Percentiles rank a stretch among this genome's conserved stretches.
Conservation (phyloP, 1,140 invertebrate genomes). For the Parasteatoda tepidariorum region DNA sequence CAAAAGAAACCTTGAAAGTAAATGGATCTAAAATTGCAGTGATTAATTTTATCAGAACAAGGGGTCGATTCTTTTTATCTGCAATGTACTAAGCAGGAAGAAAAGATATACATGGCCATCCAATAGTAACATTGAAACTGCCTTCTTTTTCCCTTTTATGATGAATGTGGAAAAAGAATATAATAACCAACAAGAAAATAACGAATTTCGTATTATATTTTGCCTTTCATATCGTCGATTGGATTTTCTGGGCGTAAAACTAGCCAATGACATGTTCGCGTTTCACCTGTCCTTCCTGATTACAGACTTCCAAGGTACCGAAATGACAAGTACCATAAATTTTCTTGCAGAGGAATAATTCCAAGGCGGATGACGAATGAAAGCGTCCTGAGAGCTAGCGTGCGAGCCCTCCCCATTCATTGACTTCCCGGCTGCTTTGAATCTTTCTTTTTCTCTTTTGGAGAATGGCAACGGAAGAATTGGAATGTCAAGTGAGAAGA, state of each 20-base stretch:
- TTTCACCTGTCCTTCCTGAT: constrained; percentile 58
- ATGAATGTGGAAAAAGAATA: constrained; percentile 51
- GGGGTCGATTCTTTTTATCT: constrained; percentile 16
- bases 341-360: constrained; percentile 36
- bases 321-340: constrained; percentile 56
- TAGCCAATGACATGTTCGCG: constrained; percentile 55
- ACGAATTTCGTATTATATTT: constrained; percentile 60
- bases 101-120: constrained; percentile 44
- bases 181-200: constrained; percentile 50
- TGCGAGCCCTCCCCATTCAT: constrained; percentile 50
- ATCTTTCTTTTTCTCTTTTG: constrained; percentile 25
- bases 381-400: constrained; percentile 37
- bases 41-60: too few species aligned
- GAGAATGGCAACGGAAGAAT: constrained; percentile 46
- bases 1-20: too few species aligned
- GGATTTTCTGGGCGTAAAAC: constrained; percentile 60
- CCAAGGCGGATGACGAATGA: constrained; percentile 48
- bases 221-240: constrained; percentile 58
- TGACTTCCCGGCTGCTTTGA: constrained; percentile 37
- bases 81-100: background rate
- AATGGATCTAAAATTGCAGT: too few species aligned
- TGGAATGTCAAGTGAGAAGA: constrained; percentile 56
- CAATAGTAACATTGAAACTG: constrained; percentile 52
- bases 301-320: constrained; percentile 43
- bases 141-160: constrained; percentile 26